Evolutionary conservation across 2,113 vertebrate species (phyloP), one percentile per base, ranked within the genome.

Genomic region (Epinephelus cyanopodus): DNA sequence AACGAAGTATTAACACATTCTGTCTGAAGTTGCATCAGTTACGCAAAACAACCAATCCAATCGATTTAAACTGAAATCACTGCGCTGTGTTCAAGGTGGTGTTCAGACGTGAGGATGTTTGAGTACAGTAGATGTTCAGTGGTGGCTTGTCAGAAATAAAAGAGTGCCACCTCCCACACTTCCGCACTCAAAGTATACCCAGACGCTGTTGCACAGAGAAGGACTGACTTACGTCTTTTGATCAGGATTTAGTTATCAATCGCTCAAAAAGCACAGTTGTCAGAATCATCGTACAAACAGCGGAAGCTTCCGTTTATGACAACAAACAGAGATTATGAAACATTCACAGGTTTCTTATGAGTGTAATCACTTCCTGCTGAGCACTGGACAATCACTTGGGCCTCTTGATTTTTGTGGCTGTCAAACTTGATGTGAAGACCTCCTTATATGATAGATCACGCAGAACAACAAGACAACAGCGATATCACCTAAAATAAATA

Each of bases 91-190:
- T 53, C 29, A 2, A 17, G 23, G 25, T 33, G 19, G 11, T 39
- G 27, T 21, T 4, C 21, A 21, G n/a, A 63, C 29, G 21, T 23
- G 27, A 29, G 45, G 10, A 52, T 45, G 63, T 77, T 25, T 72
- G 61, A 83, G 39, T 63, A 54, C 9, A 70, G 27, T 75, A 50
- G 60, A 58, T 27, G 29, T 57, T 37, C 50, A 50, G 56, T 12
- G 25, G 71, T 82, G 82, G 73, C 79, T 83, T 82, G 58, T 61
- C 39, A 61, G 77, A 83, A 89, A 85, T 81, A 84, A 83, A 82
- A 86, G 61, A 25, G n/a, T 70, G 65, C 15, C 84, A 79, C 89
- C 86, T 76, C 91, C 86, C 77, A 90, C 84, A 2, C 82, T 79
- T 90, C 87, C 64, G 61, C 56, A 68, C 23, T 2, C 47, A 66